Conservation (phyloP, 2,797 vertebrate species). For the Florisuga fusca region DNA sequence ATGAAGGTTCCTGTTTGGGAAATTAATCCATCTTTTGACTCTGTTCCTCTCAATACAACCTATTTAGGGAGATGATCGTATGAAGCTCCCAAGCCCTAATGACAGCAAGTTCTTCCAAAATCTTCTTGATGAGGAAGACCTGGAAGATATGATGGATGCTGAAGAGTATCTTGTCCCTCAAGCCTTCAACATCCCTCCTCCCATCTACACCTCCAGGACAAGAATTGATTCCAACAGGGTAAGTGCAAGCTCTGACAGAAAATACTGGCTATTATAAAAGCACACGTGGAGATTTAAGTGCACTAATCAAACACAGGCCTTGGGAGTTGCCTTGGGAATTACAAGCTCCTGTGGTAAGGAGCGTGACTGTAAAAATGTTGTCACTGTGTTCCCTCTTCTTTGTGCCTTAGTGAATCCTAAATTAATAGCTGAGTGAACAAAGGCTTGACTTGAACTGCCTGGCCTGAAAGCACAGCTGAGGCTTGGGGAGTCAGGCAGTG, state of each 20-base stretch:
- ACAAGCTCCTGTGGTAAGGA: neutral
- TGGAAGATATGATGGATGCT: conserved; percentile 96
- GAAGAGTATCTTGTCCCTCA: conserved; percentile 96
- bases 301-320: neutral
- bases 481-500: neutral
- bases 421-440: neutral
- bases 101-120: conserved; percentile 99
- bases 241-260: conserved; percentile 67
- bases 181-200: conserved; percentile 87
- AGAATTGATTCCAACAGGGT: conserved; percentile 93
- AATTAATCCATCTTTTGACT: neutral
- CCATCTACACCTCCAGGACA: conserved; percentile 85
- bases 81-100: conserved; percentile 96
- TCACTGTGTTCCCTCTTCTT: neutral
- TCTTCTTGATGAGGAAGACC: conserved; percentile 94
- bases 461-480: neutral
- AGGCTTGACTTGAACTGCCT: neutral
- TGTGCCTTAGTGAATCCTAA: neutral
- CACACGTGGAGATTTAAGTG: neutral
- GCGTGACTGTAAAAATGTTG: neutral
- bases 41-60: neutral
- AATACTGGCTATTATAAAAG: neutral
- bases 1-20: neutral
- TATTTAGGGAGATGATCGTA: conserved; percentile 92
- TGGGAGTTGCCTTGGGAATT: conserved; percentile 7